phyloP scores from a whole-genome alignment of 2,113 vertebrate species.

The Lanius collurio region DNA sequence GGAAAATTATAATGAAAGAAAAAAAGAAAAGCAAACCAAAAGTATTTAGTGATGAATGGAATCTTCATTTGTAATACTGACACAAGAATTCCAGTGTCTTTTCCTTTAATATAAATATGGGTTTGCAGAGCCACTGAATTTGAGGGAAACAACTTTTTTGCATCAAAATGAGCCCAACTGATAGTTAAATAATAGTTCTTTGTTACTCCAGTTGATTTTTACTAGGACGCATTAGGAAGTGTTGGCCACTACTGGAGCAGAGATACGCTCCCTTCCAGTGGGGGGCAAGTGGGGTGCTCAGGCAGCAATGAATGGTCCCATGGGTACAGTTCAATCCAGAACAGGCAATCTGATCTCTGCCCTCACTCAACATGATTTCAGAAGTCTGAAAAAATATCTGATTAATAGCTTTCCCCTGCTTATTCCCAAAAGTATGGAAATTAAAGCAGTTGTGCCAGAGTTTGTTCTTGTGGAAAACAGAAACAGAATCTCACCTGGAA shows the following conservation, averaged over 20 bases:
- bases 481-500: neutral
- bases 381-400: neutral
- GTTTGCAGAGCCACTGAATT: neutral
- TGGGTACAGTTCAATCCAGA: neutral
- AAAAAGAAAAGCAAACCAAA: neutral
- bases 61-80: neutral
- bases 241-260: neutral
- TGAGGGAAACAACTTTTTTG: neutral
- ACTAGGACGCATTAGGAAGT: neutral
- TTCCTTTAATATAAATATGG: neutral
- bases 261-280: neutral
- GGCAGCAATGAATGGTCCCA: neutral
- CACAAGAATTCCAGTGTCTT: accelerated
- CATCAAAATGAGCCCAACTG: neutral
- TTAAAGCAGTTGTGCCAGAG: neutral
- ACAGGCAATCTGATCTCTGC: neutral
- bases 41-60: neutral
- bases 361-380: neutral
- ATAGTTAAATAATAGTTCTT: neutral
- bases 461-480: neutral
- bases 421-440: neutral
- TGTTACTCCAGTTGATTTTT: neutral
- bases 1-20: neutral
- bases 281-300: neutral
- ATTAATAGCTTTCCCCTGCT: neutral